Evolutionary conservation across 2,113 vertebrate genomes (phyloP).

Genomic region (Proterorhinus semilunaris): DNA sequence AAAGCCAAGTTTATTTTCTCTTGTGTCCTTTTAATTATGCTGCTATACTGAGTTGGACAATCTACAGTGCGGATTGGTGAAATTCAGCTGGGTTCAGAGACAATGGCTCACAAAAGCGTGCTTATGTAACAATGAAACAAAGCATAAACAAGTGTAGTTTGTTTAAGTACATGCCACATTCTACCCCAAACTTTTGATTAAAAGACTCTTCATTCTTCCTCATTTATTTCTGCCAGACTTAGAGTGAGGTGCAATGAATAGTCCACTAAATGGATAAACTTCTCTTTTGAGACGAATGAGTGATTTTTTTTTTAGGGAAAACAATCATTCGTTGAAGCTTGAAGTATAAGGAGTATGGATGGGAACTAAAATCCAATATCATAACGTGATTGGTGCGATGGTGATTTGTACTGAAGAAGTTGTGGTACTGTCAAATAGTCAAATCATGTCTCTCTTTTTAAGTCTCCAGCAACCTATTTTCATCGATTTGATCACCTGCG

Average conservation of each 20-base stretch:
- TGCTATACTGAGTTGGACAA: conserved; percentile 13
- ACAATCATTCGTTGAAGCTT: no score
- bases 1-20: conserved; percentile 14
- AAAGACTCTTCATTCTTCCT: conserved; percentile 14
- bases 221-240: background rate
- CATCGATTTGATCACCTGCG: no score
- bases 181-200: conserved; percentile 13
- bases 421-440: no score
- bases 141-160: conserved; percentile 2
- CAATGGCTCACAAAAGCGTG: conserved; percentile 11
- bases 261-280: background rate
- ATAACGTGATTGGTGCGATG: no score
- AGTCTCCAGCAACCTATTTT: no score
- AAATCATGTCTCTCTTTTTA: no score
- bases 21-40: conserved; percentile 22
- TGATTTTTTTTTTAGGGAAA: no score
- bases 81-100: conserved; percentile 4
- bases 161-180: background rate
- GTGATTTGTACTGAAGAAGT: no score
- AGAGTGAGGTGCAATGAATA: background rate
- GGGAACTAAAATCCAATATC: no score
- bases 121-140: conserved; percentile 11
- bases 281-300: background rate
- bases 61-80: background rate
- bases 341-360: no score